Conservation (phyloP, 1,140 invertebrate genomes). For the Leptinotarsa defecta region DNA sequence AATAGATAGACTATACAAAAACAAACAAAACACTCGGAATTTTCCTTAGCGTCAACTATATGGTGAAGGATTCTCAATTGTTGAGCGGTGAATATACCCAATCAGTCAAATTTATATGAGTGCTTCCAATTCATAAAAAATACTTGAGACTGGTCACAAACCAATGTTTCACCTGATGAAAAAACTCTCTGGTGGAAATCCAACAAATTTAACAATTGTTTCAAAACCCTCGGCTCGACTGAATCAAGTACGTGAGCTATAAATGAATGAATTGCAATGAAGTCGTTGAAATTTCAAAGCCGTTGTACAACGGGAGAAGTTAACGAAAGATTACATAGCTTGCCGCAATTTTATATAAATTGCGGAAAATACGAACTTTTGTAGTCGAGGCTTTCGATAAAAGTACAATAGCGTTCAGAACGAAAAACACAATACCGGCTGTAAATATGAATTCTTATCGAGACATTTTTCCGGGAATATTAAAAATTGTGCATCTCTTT, state of each 20-base stretch:
- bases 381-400: background rate
- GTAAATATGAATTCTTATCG: background rate
- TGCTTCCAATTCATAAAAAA: too few species aligned
- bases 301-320: background rate
- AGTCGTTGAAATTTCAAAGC: slow-evolving; percentile 2
- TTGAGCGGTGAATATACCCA: too few species aligned
- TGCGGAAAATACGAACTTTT: slow-evolving; percentile 2
- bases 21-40: too few species aligned
- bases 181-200: too few species aligned
- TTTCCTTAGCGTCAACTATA: too few species aligned
- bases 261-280: background rate
- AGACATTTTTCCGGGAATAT: background rate
- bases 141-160: too few species aligned
- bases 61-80: too few species aligned
- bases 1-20: too few species aligned
- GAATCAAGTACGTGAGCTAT: background rate
- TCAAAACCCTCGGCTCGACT: background rate
- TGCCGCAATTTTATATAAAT: slow-evolving; percentile 4
- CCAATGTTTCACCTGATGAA: too few species aligned
- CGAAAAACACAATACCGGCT: background rate
- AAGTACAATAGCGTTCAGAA: background rate
- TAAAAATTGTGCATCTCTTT: too few species aligned
- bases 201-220: too few species aligned
- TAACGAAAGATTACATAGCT: background rate
- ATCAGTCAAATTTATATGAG: too few species aligned